Percentiles rank a stretch among this genome's conserved stretches.
phyloP scores from a whole-genome alignment of 2,113 vertebrate genomes.

The Paratilapia polleni region DNA sequence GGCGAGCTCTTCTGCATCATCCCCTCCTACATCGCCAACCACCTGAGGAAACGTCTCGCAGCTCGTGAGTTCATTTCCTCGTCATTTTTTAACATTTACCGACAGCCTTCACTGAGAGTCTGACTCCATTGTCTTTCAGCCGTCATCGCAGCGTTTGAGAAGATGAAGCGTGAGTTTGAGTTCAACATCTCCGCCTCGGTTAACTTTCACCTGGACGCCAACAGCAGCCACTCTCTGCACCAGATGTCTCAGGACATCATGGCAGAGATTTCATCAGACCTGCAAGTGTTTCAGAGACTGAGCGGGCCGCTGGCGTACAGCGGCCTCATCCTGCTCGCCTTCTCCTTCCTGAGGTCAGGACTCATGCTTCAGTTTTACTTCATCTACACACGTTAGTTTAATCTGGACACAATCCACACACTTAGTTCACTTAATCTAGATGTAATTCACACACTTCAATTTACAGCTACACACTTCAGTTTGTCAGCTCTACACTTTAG shows the following conservation, averaged over 20 bases:
- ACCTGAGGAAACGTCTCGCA: conserved; percentile 66
- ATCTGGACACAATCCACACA: not conserved
- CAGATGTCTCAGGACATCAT: conserved; percentile 83
- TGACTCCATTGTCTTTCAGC: conserved; percentile 69
- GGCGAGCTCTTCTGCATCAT: conserved; percentile 83
- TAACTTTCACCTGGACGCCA: conserved; percentile 75
- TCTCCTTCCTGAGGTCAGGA: conserved; percentile 80
- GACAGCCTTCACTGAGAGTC: rapidly evolving
- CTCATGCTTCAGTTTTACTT: not conserved
- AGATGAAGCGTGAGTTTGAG: conserved; percentile 85
- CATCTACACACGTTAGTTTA: too few relatives aligned
- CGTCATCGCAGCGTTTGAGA: conserved; percentile 70
- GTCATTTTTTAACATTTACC: rapidly evolving
- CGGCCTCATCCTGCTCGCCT: conserved; percentile 74
- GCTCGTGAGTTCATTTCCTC: conserved; percentile 79
- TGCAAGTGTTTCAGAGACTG: conserved; percentile 54
- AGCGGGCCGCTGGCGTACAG: conserved; percentile 73
- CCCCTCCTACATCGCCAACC: conserved; percentile 81
- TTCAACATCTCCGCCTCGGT: conserved; percentile 85
- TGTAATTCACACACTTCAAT: too few relatives aligned
- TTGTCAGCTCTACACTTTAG: not conserved
- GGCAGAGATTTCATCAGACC: conserved; percentile 66
- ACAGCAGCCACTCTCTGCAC: conserved; percentile 82
- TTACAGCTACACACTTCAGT: not conserved
- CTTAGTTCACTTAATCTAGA: not conserved